These are phyloP conservation scores for Eristalis pertinax DNA, from an alignment of 2,888 invertebrate genomes.

Conservation along the genomic window DNA sequence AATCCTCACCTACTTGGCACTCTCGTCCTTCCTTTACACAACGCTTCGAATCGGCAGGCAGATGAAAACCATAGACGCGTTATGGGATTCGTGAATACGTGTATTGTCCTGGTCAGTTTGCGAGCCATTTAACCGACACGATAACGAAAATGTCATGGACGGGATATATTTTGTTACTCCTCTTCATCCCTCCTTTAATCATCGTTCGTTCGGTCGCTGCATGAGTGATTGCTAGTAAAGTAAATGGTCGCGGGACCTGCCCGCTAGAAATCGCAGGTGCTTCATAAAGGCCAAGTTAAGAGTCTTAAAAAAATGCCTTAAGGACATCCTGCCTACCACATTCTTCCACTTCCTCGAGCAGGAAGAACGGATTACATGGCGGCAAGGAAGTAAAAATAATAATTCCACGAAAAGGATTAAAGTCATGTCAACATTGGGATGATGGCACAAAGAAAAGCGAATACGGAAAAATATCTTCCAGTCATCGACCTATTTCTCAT, in stretches of 20 bases:
- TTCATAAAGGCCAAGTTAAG: conserved; percentile 2
- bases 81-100: conserved; percentile 50
- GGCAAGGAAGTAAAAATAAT: conserved; percentile 21
- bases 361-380: conserved; percentile 20
- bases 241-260: conserved; percentile 22
- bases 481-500: conserved; percentile 44
- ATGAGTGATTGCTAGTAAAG: conserved; percentile 45
- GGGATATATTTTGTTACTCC: conserved; percentile 45
- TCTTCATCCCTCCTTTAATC: not conserved
- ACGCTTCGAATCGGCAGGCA: conserved; percentile 29
- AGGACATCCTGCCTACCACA: not conserved
- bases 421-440: conserved; percentile 12
- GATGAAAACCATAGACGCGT: conserved; percentile 47
- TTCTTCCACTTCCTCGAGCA: conserved; percentile 9
- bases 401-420: conserved; percentile 27
- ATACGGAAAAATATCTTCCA: conserved; percentile 24
- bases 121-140: conserved; percentile 66
- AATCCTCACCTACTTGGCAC: conserved; percentile 64
- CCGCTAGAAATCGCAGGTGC: not conserved
- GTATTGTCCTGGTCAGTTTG: conserved; percentile 71
- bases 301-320: conserved; percentile 6
- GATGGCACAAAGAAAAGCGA: conserved; percentile 14
- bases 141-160: conserved; percentile 61
- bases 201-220: conserved; percentile 32
- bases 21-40: conserved; percentile 47